Evolutionary conservation across 2,797 vertebrate genomes (phyloP).

Genomic region (Neostethus bicornis): DNA sequence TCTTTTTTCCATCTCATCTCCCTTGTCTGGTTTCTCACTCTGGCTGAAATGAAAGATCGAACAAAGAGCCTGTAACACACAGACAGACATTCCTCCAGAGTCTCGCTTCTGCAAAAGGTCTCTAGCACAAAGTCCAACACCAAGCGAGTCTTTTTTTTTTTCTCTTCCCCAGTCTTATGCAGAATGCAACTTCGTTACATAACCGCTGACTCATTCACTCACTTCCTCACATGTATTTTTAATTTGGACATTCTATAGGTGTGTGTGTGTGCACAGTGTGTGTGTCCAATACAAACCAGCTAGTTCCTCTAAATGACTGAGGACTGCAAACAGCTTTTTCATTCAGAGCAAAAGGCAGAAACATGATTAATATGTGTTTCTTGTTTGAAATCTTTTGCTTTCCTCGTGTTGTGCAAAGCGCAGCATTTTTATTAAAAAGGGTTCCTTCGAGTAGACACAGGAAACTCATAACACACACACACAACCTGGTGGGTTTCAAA

Average conservation of each 20-base stretch:
- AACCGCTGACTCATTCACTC: constrained; percentile 57
- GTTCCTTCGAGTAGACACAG: neutral
- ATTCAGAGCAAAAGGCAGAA: neutral
- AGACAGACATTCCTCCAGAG: constrained; percentile 45
- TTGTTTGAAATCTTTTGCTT: constrained; percentile 9
- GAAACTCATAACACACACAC: neutral
- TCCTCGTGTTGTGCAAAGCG: neutral
- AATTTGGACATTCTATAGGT: constrained; percentile 17
- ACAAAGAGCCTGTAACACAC: constrained; percentile 20
- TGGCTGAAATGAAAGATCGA: constrained; percentile 14
- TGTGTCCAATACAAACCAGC: neutral
- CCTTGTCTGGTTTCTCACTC: constrained; percentile 31
- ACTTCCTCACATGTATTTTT: constrained; percentile 41
- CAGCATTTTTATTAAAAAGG: neutral
- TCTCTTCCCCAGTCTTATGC: constrained; percentile 48
- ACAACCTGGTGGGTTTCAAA: neutral
- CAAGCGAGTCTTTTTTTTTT: constrained; percentile 31
- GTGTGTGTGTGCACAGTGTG: constrained; percentile 6
- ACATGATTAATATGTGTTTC: neutral
- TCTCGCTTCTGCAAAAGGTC: constrained; percentile 40
- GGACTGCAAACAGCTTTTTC: constrained; percentile 1
- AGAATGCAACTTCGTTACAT: constrained; percentile 41
- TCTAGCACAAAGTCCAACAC: constrained; percentile 12
- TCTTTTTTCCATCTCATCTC: constrained; percentile 6
- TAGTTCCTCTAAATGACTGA: neutral